Percentiles rank a stretch among this genome's conserved stretches.
phyloP scores from a whole-genome alignment of 2,797 vertebrate species.

The Ambastaia sidthimunki region DNA sequence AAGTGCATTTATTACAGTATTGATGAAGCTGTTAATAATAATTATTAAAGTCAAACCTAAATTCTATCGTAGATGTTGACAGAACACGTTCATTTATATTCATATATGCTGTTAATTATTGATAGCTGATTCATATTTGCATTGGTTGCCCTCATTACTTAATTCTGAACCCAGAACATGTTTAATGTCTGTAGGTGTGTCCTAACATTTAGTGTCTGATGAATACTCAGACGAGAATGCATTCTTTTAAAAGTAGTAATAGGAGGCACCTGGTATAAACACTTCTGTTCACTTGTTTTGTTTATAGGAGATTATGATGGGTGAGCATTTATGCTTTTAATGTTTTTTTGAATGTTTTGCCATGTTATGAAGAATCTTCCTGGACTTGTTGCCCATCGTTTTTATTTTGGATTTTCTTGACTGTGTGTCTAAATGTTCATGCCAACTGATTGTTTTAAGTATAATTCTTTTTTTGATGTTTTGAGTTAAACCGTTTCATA shows the following conservation, averaged over 20 bases:
- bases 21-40: constrained; percentile 8
- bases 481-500: neutral
- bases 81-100: constrained; percentile 1
- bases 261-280: neutral
- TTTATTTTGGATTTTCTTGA: neutral
- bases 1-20: neutral
- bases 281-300: neutral
- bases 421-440: neutral
- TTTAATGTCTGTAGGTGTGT: constrained; percentile 11
- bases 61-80: neutral
- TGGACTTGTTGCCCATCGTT: neutral
- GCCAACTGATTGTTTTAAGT: neutral
- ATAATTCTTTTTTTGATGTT: neutral
- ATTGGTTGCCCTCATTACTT: neutral
- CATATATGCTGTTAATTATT: constrained; percentile 21
- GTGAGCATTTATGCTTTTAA: neutral
- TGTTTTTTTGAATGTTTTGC: neutral
- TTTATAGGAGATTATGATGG: neutral
- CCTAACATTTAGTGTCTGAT: neutral
- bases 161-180: neutral
- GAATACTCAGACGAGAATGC: neutral
- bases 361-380: neutral
- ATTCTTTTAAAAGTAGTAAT: constrained; percentile 1
- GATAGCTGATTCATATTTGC: constrained; percentile 12
- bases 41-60: constrained; percentile 2